Evolutionary conservation across 2,888 invertebrate genomes (phyloP).

Genomic region (Nebria salina): DNA sequence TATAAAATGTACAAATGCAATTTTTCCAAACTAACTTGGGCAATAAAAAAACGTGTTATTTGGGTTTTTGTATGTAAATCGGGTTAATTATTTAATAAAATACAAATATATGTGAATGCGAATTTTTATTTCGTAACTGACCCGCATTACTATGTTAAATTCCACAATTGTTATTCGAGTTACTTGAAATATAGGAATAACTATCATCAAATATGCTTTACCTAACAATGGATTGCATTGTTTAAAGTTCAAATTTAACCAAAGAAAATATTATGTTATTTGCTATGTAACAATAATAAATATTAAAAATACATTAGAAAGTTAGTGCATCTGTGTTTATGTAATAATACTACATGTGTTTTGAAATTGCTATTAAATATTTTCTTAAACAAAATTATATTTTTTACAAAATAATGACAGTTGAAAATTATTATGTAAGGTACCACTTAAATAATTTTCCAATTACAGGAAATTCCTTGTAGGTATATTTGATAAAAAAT

Average conservation of each 20-base stretch:
- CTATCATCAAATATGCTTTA: neutral
- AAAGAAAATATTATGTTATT: neutral
- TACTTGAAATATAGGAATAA: neutral
- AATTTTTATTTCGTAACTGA: neutral
- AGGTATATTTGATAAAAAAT: too few relatives aligned
- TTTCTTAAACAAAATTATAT: neutral
- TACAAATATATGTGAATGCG: neutral
- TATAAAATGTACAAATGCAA: too few relatives aligned
- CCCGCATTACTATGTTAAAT: neutral
- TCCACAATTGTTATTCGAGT: too few relatives aligned
- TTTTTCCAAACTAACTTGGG: too few relatives aligned
- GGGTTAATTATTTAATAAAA: too few relatives aligned
- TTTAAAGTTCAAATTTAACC: neutral
- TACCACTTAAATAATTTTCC: neutral
- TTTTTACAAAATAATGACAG: neutral
- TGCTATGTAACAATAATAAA: neutral
- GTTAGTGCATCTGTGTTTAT: slow-evolving; percentile 1
- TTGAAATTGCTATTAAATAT: slow-evolving; percentile 1
- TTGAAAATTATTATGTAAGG: neutral
- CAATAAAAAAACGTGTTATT: too few relatives aligned
- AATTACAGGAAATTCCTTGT: too few relatives aligned
- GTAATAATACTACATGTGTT: neutral
- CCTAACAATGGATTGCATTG: neutral
- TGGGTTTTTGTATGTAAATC: too few relatives aligned
- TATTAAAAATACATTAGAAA: slow-evolving; percentile 1